Conservation (phyloP, 2,888 invertebrate genomes). For the Nezara viridula region DNA sequence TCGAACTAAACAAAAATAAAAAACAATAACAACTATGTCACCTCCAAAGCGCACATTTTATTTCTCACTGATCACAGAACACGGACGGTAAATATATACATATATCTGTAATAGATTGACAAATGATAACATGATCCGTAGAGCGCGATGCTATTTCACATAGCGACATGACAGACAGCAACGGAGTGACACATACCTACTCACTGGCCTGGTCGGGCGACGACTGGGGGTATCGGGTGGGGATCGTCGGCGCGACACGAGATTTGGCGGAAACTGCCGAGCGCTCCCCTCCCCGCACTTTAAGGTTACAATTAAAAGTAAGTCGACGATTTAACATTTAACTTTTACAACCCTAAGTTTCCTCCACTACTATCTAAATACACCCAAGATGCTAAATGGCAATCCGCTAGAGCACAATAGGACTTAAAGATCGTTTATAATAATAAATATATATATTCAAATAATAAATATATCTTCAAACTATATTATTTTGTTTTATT, state of each 20-base stretch:
- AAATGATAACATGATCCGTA: conserved; percentile 43
- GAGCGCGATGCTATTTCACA: conserved; percentile 36
- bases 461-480: too few relatives aligned
- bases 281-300: neutral
- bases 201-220: conserved; percentile 12
- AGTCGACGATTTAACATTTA: too few relatives aligned
- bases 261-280: neutral
- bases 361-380: too few relatives aligned
- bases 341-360: too few relatives aligned
- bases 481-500: too few relatives aligned
- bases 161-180: conserved; percentile 8
- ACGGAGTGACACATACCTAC: conserved; percentile 15
- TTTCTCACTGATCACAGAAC: conserved; percentile 51
- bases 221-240: conserved; percentile 38
- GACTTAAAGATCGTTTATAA: too few relatives aligned
- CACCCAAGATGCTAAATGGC: too few relatives aligned
- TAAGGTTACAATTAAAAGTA: neutral
- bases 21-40: conserved; percentile 52
- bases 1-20: conserved; percentile 34
- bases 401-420: too few relatives aligned
- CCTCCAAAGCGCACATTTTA: conserved; percentile 59
- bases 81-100: conserved; percentile 47
- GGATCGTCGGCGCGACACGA: neutral
- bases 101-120: neutral
- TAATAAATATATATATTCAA: too few relatives aligned